A percentile compares a stretch with the other conserved stretches of the same genome.
Evolutionary conservation across 2,113 vertebrate genomes (phyloP).

Genomic region (Verasper variegatus): DNA sequence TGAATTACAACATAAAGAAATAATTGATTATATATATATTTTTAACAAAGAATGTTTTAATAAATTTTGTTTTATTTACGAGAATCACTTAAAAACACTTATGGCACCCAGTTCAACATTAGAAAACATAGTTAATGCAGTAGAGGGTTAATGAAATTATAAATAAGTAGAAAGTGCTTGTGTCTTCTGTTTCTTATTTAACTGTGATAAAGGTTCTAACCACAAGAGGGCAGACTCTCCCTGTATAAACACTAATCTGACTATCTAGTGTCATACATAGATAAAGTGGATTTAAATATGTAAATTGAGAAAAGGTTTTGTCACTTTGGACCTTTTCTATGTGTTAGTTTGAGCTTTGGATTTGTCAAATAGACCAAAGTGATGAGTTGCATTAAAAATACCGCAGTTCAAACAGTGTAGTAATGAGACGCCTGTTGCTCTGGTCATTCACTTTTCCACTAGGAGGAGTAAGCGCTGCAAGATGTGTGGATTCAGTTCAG

Average conservation of each 20-base stretch:
- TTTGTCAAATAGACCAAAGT: not conserved
- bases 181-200: not conserved
- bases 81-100: too few species aligned
- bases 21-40: too few species aligned
- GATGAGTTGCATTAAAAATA: not conserved
- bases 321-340: not conserved
- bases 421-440: not conserved
- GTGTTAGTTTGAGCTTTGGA: not conserved
- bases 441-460: conserved; percentile 22
- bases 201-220: conserved; percentile 41
- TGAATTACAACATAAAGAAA: too few species aligned
- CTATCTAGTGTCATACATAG: not conserved
- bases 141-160: too few species aligned
- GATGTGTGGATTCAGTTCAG: not conserved
- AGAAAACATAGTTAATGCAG: too few species aligned
- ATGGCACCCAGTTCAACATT: too few species aligned
- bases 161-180: too few species aligned
- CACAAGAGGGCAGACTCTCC: conserved; percentile 72
- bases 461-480: conserved; percentile 33
- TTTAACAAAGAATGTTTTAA: too few species aligned
- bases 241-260: conserved; percentile 18
- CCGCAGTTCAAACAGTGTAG: not conserved
- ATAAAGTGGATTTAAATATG: not conserved
- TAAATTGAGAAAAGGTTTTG: not conserved
- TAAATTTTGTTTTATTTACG: too few species aligned